Percentiles rank a stretch among this genome's conserved stretches.
Conservation (phyloP, 2,888 invertebrate species). For the Cabera pusaria region DNA sequence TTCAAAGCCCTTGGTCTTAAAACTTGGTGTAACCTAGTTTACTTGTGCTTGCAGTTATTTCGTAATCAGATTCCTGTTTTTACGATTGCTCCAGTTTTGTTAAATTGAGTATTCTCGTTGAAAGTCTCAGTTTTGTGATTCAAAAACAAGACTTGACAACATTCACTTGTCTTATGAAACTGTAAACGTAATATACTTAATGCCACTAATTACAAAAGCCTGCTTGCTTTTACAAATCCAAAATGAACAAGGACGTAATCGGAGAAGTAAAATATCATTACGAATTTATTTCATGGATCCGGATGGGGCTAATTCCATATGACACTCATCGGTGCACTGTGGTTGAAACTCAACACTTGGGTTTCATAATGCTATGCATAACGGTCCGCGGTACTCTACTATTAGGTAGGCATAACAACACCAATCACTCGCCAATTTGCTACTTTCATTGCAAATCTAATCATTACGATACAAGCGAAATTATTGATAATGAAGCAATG, state of each 20-base stretch:
- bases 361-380: slow-evolving; percentile 19
- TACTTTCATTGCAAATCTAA: slow-evolving; percentile 18
- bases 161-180: slow-evolving; percentile 30
- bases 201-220: slow-evolving; percentile 21
- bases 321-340: slow-evolving; percentile 13
- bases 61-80: slow-evolving; percentile 44
- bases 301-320: slow-evolving; percentile 13
- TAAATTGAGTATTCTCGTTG: slow-evolving; percentile 35
- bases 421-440: slow-evolving; percentile 16
- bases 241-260: slow-evolving; percentile 13
- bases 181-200: slow-evolving; percentile 18
- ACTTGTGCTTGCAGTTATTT: slow-evolving; percentile 30
- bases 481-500: slow-evolving; percentile 6
- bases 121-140: slow-evolving; percentile 36
- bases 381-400: slow-evolving; percentile 2
- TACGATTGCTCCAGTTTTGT: slow-evolving; percentile 33
- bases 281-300: slow-evolving; percentile 8
- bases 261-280: slow-evolving; percentile 3
- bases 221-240: background rate
- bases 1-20: slow-evolving; percentile 46
- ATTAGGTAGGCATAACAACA: slow-evolving; percentile 14
- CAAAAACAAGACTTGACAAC: slow-evolving; percentile 29
- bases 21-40: slow-evolving; percentile 40
- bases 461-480: slow-evolving; percentile 2
- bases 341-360: slow-evolving; percentile 15